Conservation (phyloP, 2,113 vertebrate species). For the Chionodraco myersi region DNA sequence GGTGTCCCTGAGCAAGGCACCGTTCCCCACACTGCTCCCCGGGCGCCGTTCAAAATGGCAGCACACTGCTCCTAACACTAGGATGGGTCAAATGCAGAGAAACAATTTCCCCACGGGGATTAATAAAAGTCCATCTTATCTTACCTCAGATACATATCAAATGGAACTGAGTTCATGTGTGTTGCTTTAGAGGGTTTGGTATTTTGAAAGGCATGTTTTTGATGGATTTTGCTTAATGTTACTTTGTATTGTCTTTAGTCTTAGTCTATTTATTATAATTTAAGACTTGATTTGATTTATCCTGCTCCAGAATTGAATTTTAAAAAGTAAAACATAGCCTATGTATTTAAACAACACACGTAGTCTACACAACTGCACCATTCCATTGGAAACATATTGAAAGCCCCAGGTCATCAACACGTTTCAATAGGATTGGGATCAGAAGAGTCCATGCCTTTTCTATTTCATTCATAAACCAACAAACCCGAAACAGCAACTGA, state of each 20-base stretch:
- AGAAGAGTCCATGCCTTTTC: background rate
- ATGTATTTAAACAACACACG: too few species aligned
- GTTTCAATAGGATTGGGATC: background rate
- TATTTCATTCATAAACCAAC: background rate
- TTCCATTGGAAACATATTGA: background rate
- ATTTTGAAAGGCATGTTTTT: slow-evolving; percentile 2
- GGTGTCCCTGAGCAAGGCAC: too few species aligned
- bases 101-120: too few species aligned
- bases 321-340: background rate
- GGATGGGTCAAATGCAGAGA: too few species aligned
- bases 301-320: background rate
- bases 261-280: too few species aligned
- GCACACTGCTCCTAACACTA: too few species aligned
- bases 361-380: background rate
- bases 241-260: background rate
- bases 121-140: too few species aligned
- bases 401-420: slow-evolving; percentile 5
- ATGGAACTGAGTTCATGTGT: slow-evolving; percentile 31
- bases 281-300: too few species aligned
- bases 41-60: too few species aligned
- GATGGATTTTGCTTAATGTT: slow-evolving; percentile 10
- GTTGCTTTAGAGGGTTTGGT: slow-evolving; percentile 20
- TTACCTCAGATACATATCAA: slow-evolving; percentile 33
- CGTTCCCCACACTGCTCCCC: too few species aligned
- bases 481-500: background rate